Evolutionary conservation across 2,797 vertebrate species (phyloP).

Genomic region (Catostomus latipinnis): DNA sequence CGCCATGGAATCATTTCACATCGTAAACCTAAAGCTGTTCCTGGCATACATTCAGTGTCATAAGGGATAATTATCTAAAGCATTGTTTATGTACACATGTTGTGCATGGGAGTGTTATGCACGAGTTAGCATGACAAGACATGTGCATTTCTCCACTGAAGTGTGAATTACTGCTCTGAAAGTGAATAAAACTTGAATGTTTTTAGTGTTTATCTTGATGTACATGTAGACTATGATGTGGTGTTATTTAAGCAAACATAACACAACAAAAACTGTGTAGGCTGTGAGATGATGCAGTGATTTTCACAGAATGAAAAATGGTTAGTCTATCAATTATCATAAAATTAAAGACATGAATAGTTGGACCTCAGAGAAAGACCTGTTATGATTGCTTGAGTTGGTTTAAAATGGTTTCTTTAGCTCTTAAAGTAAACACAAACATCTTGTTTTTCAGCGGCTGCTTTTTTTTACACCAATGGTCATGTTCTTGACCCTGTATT

Average conservation of each 20-base stretch:
- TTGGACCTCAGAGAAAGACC: background rate
- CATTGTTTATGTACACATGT: background rate
- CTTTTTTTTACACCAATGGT: conserved; percentile 3
- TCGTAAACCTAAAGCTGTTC: background rate
- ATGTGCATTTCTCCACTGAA: background rate
- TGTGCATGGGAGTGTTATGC: background rate
- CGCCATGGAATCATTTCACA: conserved; percentile 21
- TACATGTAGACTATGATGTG: background rate
- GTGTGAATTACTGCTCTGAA: background rate
- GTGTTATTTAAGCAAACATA: background rate
- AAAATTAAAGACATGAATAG: background rate
- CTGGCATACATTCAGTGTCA: background rate
- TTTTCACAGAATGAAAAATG: no score
- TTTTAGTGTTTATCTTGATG: background rate
- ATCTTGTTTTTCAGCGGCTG: background rate
- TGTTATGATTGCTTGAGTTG: background rate
- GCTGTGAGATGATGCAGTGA: no score
- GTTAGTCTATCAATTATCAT: no score
- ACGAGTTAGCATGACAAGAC: background rate
- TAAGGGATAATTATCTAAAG: background rate
- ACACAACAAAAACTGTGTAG: background rate
- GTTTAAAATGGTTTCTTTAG: background rate
- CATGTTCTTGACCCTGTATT: background rate
- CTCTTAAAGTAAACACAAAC: background rate
- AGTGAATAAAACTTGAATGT: conserved; percentile 25